These are phyloP conservation scores for Micropterix aruncella DNA, from an alignment of 2,888 invertebrate species.

Conservation along the genomic window DNA sequence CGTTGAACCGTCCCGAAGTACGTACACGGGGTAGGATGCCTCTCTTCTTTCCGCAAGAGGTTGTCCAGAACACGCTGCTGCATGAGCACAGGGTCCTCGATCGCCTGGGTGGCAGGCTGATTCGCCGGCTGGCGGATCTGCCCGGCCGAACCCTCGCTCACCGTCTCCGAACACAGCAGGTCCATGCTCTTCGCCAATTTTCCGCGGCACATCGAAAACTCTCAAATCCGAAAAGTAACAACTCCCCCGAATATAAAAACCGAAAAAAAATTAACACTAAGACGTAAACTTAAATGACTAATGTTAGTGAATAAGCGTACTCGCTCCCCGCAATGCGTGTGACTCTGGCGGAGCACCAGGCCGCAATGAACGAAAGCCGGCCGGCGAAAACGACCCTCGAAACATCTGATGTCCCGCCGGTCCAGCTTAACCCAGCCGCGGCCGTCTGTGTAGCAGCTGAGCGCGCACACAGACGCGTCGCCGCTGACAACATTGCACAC, in stretches of 20 bases:
- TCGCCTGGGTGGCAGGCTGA: constrained; percentile 25
- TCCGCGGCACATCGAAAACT: neutral
- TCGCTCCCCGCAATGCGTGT: constrained; percentile 14
- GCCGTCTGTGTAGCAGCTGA: neutral
- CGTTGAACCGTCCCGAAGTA: constrained; percentile 78
- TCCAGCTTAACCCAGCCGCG: neutral
- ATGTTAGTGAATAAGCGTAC: constrained; percentile 4
- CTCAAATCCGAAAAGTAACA: constrained; percentile 1
- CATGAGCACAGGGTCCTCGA: constrained; percentile 60
- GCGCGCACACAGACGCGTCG: constrained; percentile 1
- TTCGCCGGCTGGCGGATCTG: constrained; percentile 13
- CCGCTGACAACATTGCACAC: neutral
- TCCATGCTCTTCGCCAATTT: constrained; percentile 32
- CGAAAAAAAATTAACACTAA: too few relatives aligned
- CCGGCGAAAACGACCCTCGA: constrained; percentile 19
- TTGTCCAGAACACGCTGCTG: constrained; percentile 70
- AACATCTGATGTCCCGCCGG: constrained; percentile 33
- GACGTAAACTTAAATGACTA: too few relatives aligned
- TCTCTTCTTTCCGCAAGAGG: constrained; percentile 74
- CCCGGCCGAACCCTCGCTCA: constrained; percentile 26
- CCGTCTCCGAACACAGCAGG: constrained; percentile 44
- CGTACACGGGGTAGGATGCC: constrained; percentile 59
- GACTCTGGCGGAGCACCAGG: constrained; percentile 34
- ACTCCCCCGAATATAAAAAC: neutral
- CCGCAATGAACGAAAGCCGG: constrained; percentile 27